These are phyloP conservation scores for Corythornis madagascariensis DNA, from an alignment of 2,113 vertebrate genomes.

Conservation along the genomic window DNA sequence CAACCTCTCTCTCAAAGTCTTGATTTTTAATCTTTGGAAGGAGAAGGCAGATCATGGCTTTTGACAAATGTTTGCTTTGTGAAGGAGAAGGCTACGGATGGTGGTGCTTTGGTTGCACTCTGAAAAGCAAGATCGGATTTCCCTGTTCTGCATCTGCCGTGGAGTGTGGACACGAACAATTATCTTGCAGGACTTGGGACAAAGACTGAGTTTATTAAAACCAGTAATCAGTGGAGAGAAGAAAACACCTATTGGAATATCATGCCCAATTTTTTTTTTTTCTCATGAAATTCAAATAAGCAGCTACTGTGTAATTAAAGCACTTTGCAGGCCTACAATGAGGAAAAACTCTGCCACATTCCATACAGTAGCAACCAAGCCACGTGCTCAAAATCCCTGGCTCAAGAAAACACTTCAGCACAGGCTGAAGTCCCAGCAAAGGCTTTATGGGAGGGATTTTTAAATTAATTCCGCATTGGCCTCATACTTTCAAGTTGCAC, in stretches of 20 bases:
- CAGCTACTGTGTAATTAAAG: conserved; percentile 56
- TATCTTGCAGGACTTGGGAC: conserved; percentile 20
- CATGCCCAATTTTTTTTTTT: conserved; percentile 17
- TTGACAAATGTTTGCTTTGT: conserved; percentile 4
- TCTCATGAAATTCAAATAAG: conserved; percentile 64
- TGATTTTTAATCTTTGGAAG: conserved; percentile 27
- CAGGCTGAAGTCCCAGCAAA: background rate
- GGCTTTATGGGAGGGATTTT: background rate
- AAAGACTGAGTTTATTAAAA: conserved; percentile 50
- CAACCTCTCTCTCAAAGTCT: background rate
- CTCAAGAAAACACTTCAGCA: background rate
- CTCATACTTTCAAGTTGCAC: background rate
- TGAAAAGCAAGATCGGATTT: background rate
- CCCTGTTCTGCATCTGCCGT: background rate
- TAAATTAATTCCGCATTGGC: background rate
- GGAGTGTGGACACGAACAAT: background rate
- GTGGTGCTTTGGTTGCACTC: background rate
- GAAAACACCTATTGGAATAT: conserved; percentile 49
- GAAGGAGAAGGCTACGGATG: background rate
- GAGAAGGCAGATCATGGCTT: background rate
- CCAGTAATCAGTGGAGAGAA: conserved; percentile 46
- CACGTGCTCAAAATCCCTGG: conserved; percentile 9
- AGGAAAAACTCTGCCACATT: conserved; percentile 58
- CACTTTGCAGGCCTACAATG: background rate
- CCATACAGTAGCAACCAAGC: conserved; percentile 34